Evolutionary conservation across 37 sponge, comb jelly and placozoan genomes (phyloP).

Genomic region (Corticium candelabrum): DNA sequence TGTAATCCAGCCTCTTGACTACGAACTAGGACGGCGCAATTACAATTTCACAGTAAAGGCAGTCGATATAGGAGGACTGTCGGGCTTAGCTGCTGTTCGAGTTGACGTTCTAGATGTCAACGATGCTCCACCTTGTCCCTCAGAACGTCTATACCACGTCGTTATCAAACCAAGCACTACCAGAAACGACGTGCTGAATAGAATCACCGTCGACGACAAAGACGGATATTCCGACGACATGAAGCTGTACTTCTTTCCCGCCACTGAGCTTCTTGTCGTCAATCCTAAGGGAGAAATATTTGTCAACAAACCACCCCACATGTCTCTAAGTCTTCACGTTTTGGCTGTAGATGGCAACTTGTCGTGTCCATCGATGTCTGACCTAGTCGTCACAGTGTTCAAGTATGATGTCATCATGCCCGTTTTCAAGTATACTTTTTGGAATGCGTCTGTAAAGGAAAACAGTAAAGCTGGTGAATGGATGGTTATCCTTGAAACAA

Average conservation of each 20-base stretch:
- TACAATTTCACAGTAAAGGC: not conserved
- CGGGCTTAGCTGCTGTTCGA: not conserved
- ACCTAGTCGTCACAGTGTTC: too few species aligned
- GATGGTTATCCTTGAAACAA: too few species aligned
- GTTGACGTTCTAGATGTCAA: not conserved
- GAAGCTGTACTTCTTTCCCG: not conserved
- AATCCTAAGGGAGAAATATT: too few species aligned
- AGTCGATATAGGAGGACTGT: not conserved
- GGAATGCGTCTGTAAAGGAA: too few species aligned
- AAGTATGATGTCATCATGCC: too few species aligned
- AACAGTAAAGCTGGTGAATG: too few species aligned
- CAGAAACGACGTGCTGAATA: not conserved
- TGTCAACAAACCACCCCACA: too few species aligned
- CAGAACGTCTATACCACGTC: not conserved
- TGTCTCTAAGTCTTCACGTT: too few species aligned
- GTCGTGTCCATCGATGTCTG: too few species aligned
- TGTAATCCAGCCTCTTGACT: not conserved
- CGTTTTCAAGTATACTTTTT: too few species aligned
- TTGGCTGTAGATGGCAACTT: too few species aligned
- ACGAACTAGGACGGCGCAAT: not conserved
- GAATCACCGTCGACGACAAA: not conserved
- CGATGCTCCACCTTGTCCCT: constrained; percentile 1
- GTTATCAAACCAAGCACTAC: not conserved
- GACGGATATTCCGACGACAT: not conserved
- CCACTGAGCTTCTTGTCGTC: not conserved